phyloP scores from a whole-genome alignment of 2,888 invertebrate species.

The Oxystoma pomonae region DNA sequence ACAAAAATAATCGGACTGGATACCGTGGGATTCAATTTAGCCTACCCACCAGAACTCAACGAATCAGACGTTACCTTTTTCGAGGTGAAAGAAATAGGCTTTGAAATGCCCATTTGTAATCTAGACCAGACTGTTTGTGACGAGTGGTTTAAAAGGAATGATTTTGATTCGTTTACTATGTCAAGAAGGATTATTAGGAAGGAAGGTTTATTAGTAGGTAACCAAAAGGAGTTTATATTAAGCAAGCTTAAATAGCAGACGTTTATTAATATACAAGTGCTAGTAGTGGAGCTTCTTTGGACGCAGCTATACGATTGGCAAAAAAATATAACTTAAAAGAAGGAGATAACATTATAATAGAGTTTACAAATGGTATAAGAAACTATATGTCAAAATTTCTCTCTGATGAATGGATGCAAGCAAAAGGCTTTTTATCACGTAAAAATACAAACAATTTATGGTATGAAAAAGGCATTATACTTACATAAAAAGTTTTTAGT shows the following conservation, averaged over 20 bases:
- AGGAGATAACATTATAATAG: conserved; percentile 80
- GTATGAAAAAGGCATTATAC: too few relatives aligned
- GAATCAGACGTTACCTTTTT: conserved; percentile 66
- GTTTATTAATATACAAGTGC: conserved; percentile 62
- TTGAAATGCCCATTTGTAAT: conserved; percentile 92
- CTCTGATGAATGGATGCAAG: conserved; percentile 91
- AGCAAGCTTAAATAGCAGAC: too few relatives aligned
- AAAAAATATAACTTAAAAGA: conserved; percentile 59
- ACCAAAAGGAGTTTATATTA: too few relatives aligned
- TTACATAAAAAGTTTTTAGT: too few relatives aligned
- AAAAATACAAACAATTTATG: conserved; percentile 25
- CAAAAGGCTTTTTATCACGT: conserved; percentile 55
- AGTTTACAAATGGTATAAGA: conserved; percentile 90
- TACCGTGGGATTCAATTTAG: conserved; percentile 87
- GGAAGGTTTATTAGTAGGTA: conserved; percentile 90
- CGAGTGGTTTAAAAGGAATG: conserved; percentile 80
- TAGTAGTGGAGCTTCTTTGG: conserved; percentile 82
- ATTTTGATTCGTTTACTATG: conserved; percentile 76
- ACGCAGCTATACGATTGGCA: conserved; percentile 68
- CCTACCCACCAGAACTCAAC: conserved; percentile 72
- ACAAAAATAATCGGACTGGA: conserved; percentile 83
- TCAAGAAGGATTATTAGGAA: conserved; percentile 81
- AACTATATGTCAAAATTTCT: conserved; percentile 98
- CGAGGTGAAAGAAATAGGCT: conserved; percentile 84
- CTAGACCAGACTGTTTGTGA: conserved; percentile 76